Conservation (phyloP, 1,140 invertebrate genomes). For the Vanessa tameamea region DNA sequence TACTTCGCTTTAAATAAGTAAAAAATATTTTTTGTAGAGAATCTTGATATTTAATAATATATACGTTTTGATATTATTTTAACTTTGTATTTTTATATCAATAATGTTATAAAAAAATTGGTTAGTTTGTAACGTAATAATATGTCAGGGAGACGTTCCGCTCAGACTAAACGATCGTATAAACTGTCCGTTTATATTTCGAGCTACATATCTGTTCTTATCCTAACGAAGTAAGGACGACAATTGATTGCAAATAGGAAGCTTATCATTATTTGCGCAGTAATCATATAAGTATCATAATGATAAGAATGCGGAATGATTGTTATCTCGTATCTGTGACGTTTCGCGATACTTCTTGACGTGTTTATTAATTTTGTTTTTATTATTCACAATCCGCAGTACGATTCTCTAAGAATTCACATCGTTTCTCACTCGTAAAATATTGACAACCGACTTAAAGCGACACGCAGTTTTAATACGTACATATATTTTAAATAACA, state of each 20-base stretch:
- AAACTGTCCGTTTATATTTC: constrained; percentile 4
- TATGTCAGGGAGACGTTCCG: background rate
- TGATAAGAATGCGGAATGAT: constrained; percentile 55
- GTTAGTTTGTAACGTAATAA: background rate
- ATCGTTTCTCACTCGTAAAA: no score
- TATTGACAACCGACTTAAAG: no score
- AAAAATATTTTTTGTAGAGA: no score
- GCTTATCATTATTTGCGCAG: constrained; percentile 63
- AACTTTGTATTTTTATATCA: no score
- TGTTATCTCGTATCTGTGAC: background rate
- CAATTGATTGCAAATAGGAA: constrained; percentile 33
- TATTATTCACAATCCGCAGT: background rate
- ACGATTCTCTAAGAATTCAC: background rate
- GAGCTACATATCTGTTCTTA: constrained; percentile 23
- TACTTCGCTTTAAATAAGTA: no score
- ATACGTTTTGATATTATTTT: no score
- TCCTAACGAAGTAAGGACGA: constrained; percentile 32
- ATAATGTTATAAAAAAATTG: background rate
- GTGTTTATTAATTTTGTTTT: background rate
- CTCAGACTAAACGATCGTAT: constrained; percentile 10
- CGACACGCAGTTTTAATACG: no score
- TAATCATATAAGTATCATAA: constrained; percentile 65
- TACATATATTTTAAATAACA: no score
- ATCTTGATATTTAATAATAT: no score
- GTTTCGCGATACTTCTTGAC: constrained; percentile 3